Evolutionary conservation across 2,113 vertebrate genomes (phyloP).

Genomic region (Agapornis roseicollis): DNA sequence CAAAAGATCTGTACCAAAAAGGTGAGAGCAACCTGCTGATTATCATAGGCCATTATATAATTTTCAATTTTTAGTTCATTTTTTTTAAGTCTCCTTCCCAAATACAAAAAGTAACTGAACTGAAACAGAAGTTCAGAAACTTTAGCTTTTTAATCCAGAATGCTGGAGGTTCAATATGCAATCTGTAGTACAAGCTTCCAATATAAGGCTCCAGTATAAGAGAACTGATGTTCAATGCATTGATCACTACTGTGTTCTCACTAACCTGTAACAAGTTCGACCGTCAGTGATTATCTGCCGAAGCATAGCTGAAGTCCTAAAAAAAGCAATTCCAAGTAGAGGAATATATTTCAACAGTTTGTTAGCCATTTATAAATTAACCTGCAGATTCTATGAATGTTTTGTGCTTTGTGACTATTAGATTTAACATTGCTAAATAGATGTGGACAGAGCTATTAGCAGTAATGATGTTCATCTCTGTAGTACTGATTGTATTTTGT

Average conservation of each 20-base stretch:
- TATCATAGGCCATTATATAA: background rate
- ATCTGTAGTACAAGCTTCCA: background rate
- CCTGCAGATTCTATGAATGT: background rate
- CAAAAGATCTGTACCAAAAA: background rate
- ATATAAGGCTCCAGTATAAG: background rate
- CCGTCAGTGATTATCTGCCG: background rate
- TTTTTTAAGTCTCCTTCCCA: background rate
- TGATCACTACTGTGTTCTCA: background rate
- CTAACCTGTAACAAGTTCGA: background rate
- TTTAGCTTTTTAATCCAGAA: background rate
- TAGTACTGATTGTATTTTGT: background rate
- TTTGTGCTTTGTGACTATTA: background rate
- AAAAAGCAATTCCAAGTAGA: background rate
- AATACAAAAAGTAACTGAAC: background rate
- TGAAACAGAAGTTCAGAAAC: background rate
- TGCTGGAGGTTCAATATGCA: background rate
- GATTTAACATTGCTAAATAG: background rate
- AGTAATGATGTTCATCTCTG: background rate
- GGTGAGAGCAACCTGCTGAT: background rate
- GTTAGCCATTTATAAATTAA: background rate
- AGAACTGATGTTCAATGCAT: background rate
- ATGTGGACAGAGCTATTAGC: background rate
- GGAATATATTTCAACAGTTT: background rate
- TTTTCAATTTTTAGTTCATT: background rate
- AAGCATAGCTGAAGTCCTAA: background rate